Conservation (phyloP, 2,888 invertebrate genomes). For the Zonitis immaculata region DNA sequence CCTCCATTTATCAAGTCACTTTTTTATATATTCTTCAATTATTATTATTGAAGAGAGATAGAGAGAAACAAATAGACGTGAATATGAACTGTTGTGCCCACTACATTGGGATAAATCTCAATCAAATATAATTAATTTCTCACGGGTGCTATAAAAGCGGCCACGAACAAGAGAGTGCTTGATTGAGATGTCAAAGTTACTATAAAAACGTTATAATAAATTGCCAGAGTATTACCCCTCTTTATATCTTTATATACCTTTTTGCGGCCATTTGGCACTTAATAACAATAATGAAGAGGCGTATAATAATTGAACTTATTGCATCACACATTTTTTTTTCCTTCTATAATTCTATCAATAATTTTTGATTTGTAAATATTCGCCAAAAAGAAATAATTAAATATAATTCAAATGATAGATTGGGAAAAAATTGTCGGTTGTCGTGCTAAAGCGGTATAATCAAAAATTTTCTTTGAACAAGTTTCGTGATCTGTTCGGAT, state of each 20-base stretch:
- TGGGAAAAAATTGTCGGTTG: too few relatives aligned
- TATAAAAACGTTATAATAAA: conserved; percentile 44
- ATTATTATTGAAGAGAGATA: neutral
- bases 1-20: neutral
- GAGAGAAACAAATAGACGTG: too few relatives aligned
- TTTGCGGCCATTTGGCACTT: neutral
- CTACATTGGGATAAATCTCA: conserved; percentile 38
- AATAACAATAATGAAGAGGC: neutral
- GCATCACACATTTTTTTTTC: too few relatives aligned
- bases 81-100: conserved; percentile 19
- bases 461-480: neutral
- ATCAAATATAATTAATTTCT: conserved; percentile 45
- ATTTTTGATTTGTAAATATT: too few relatives aligned
- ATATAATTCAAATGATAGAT: too few relatives aligned
- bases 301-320: too few relatives aligned
- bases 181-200: conserved; percentile 45
- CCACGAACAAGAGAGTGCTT: conserved; percentile 43
- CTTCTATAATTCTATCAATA: too few relatives aligned
- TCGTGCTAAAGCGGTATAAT: neutral
- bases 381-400: too few relatives aligned
- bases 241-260: too few relatives aligned
- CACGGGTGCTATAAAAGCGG: conserved; percentile 43
- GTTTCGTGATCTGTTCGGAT: conserved; percentile 9
- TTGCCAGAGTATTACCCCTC: conserved; percentile 43
- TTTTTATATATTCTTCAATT: neutral